Conservation (phyloP, 2,888 invertebrate genomes). For the Euzophera pinguis region DNA sequence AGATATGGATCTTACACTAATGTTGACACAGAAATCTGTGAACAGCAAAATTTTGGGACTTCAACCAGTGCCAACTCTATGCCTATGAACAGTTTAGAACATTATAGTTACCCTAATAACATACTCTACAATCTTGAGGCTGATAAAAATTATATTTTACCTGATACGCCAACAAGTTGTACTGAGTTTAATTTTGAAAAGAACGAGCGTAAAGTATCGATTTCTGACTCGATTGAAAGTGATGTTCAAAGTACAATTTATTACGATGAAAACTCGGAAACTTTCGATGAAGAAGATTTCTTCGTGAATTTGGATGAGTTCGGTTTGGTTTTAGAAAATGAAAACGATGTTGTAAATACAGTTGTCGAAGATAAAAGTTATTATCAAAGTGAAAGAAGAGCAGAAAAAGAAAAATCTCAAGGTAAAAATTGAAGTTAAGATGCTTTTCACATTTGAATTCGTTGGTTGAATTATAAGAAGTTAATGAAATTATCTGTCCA, state of each 20-base stretch:
- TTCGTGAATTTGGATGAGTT: slow-evolving; percentile 71
- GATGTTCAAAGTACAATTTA: slow-evolving; percentile 65
- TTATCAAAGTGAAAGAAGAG: slow-evolving; percentile 36
- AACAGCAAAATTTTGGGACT: slow-evolving; percentile 27
- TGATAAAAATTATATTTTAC: slow-evolving; percentile 57
- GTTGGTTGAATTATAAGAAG: too few relatives aligned
- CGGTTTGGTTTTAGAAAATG: slow-evolving; percentile 58
- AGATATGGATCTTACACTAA: slow-evolving; percentile 53
- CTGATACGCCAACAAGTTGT: slow-evolving; percentile 70
- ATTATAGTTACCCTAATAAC: slow-evolving; percentile 72
- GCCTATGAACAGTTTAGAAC: slow-evolving; percentile 58
- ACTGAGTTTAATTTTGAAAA: slow-evolving; percentile 63
- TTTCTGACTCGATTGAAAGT: slow-evolving; percentile 69
- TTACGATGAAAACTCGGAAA: slow-evolving; percentile 68
- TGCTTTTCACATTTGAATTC: neutral
- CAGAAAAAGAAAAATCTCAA: slow-evolving; percentile 54
- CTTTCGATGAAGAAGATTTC: slow-evolving; percentile 68
- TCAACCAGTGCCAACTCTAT: slow-evolving; percentile 24
- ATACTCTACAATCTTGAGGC: slow-evolving; percentile 60
- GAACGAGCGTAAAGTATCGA: slow-evolving; percentile 56
- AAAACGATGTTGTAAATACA: slow-evolving; percentile 35
- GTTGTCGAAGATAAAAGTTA: slow-evolving; percentile 24
- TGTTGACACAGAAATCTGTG: slow-evolving; percentile 35
- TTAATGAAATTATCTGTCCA: too few relatives aligned
- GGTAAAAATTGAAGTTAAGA: slow-evolving; percentile 36